Evolutionary conservation across 2,888 invertebrate genomes (phyloP), one percentile per base, ranked within the genome.

Genomic region (Campoplex capitator): DNA sequence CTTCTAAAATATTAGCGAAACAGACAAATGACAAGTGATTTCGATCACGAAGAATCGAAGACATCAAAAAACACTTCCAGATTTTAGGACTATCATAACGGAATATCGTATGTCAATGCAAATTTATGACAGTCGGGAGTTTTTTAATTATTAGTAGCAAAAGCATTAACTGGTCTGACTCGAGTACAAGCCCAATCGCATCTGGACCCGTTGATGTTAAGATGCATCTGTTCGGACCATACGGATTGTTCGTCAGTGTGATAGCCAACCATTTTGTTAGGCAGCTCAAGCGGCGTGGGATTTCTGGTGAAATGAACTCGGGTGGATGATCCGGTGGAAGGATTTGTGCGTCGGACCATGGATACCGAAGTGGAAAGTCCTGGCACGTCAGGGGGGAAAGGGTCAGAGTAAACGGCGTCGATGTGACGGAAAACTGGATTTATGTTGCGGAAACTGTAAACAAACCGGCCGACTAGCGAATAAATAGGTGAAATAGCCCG

Each of bases 381-480:
- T 16, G 62, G 65, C 73, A 48, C 35, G 28, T 62, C 48, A 70
- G 11, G 62, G 62, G 74, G 74, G 38, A 38, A 48, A 35, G 45
- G 45, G 35, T 67, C 54, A 84, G 83, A 88, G 88, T 91, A 91
- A 91, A 91, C 91, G 89, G 90, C 88, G 88, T 90, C 90, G 89
- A 89, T 91, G 89, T 91, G 91, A 91, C 89, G 91, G 91, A 91
- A 91, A 92, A 91, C 89, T 88, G 89, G 88, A 91, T 92, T 92
- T 91, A 92, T 91, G 90, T 90, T 84, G 75, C 89, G 91, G 90
- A 91, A 91, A 89, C 88, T 90, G 90, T 89, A 91, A 92, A 92
- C 92, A 91, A 91, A 90, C 89, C 89, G 88, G 88, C 74, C 48
- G 84, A 74, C 83, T 76, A 76, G 70, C 81, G 73, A 89, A 89